These are phyloP conservation scores for Onychorhynchus coronatus DNA, from an alignment of 2,113 vertebrate genomes.

Conservation along the genomic window DNA sequence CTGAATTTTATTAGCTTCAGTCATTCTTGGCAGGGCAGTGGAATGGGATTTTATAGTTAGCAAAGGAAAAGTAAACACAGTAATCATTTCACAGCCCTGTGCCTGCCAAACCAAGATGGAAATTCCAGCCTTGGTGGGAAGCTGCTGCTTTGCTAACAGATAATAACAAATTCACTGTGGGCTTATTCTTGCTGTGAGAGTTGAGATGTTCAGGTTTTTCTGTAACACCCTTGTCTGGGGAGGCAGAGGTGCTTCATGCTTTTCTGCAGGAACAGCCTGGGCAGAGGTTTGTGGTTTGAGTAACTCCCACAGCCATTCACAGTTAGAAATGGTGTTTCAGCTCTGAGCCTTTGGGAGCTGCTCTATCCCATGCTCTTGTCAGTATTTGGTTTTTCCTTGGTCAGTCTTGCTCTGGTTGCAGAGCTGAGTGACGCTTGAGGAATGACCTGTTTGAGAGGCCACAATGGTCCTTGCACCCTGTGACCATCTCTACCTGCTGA, in stretches of 20 bases:
- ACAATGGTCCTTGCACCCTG: background rate
- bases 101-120: constrained; percentile 69
- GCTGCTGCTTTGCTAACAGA: constrained; percentile 62
- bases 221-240: background rate
- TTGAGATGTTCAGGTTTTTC: background rate
- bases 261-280: background rate
- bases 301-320: background rate
- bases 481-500: background rate
- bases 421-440: background rate
- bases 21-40: constrained; percentile 68
- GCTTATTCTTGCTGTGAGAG: background rate
- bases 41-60: constrained; percentile 72
- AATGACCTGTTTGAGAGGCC: fast-evolving
- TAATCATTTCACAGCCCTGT: constrained; percentile 64
- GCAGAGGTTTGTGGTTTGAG: background rate
- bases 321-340: background rate
- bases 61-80: constrained; percentile 70
- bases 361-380: background rate
- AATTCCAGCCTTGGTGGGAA: constrained; percentile 69
- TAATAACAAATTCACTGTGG: constrained; percentile 52
- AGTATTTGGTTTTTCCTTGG: background rate
- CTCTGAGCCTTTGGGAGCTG: background rate
- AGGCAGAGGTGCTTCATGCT: background rate
- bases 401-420: fast-evolving
- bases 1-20: constrained; percentile 69